phyloP scores from a whole-genome alignment of 1,140 invertebrate genomes.

The Euschistus heros region DNA sequence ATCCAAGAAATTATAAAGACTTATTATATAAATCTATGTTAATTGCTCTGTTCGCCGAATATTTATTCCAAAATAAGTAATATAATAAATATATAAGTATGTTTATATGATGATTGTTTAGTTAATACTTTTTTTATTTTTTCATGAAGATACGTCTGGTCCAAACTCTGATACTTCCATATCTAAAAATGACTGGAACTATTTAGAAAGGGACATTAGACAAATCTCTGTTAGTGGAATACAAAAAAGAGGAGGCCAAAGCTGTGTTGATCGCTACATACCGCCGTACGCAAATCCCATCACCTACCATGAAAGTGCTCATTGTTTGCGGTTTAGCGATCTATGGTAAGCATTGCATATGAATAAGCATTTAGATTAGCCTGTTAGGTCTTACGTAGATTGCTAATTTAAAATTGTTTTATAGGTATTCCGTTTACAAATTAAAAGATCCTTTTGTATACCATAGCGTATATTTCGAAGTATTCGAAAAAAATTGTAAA shows the following conservation, averaged over 20 bases:
- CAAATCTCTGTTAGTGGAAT: background rate
- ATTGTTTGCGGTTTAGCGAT: slow-evolving; percentile 42
- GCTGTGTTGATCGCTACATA: slow-evolving; percentile 35
- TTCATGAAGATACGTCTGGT: no score
- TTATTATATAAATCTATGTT: no score
- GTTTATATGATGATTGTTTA: no score
- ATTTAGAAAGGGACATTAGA: background rate
- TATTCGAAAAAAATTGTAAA: background rate
- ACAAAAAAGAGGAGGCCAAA: slow-evolving; percentile 39
- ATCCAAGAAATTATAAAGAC: no score
- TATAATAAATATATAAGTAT: no score
- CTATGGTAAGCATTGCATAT: slow-evolving; percentile 36
- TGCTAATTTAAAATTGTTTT: background rate
- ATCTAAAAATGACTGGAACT: no score
- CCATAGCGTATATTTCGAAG: background rate
- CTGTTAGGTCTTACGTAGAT: background rate
- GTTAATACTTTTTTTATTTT: no score
- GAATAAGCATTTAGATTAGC: no score
- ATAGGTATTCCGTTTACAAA: background rate
- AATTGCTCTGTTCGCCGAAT: no score
- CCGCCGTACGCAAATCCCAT: slow-evolving; percentile 35
- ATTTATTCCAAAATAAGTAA: no score
- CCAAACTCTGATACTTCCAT: no score
- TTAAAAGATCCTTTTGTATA: background rate
- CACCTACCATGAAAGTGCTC: slow-evolving; percentile 40